Conservation (phyloP, 2,113 vertebrate genomes). For the Paedocypris sp. region DNA sequence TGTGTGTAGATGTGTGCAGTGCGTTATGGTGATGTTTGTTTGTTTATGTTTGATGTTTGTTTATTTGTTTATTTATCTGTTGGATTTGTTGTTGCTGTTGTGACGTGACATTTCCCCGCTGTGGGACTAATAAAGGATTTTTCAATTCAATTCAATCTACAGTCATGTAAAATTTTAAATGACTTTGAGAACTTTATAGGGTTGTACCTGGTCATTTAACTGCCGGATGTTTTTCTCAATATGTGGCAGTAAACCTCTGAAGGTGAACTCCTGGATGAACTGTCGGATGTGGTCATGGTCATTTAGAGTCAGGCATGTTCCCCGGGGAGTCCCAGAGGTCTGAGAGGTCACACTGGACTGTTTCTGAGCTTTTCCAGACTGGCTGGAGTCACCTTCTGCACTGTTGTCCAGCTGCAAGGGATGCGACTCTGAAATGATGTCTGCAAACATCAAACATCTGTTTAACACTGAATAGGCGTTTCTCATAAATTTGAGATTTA, state of each 20-base stretch:
- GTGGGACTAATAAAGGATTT: too few relatives aligned
- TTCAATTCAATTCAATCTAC: too few relatives aligned
- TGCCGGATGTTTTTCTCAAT: slow-evolving; percentile 95
- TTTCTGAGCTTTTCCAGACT: slow-evolving; percentile 1
- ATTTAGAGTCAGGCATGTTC: slow-evolving; percentile 81
- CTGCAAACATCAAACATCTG: slow-evolving; percentile 44
- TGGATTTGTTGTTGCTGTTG: too few relatives aligned
- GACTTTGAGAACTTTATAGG: too few relatives aligned
- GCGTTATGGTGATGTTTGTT: too few relatives aligned
- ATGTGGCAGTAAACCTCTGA: slow-evolving; percentile 88
- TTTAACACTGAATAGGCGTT: neutral
- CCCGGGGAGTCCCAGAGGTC: slow-evolving; percentile 59
- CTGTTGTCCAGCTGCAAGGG: slow-evolving; percentile 73
- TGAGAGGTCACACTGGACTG: slow-evolving; percentile 7
- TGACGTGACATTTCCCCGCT: too few relatives aligned
- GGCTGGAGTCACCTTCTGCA: slow-evolving; percentile 35
- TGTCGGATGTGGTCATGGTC: slow-evolving; percentile 93
- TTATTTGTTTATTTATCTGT: too few relatives aligned
- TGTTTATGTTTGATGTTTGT: too few relatives aligned
- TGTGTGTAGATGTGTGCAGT: too few relatives aligned
- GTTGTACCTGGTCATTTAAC: slow-evolving; percentile 93
- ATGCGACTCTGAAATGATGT: slow-evolving; percentile 62
- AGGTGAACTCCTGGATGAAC: slow-evolving; percentile 95
- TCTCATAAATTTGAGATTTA: neutral
- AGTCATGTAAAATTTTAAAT: too few relatives aligned